Evolutionary conservation across 2,113 vertebrate species (phyloP).

Genomic region (Anarhynchus alexandrinus): DNA sequence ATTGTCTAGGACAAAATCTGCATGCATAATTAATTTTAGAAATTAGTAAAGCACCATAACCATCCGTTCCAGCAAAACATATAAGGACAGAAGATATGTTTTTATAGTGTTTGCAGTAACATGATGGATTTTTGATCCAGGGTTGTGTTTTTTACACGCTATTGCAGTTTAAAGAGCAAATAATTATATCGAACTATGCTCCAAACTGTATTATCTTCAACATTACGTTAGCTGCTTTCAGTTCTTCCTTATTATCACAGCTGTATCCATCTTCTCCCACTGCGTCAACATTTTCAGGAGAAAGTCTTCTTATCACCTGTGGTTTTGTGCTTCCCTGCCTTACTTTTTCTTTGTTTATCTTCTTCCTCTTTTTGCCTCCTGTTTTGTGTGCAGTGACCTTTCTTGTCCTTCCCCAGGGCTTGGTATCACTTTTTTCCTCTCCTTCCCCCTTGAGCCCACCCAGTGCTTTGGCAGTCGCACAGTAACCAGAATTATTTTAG

Average conservation of each 20-base stretch:
- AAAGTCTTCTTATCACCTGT: background rate
- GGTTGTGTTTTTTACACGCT: background rate
- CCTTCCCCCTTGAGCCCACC: background rate
- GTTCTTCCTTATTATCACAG: background rate
- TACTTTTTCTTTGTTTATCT: background rate
- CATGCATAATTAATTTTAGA: background rate
- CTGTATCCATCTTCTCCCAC: background rate
- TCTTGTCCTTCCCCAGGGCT: background rate
- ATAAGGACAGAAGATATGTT: background rate
- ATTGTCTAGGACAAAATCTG: background rate
- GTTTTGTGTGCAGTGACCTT: background rate
- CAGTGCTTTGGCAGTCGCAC: background rate
- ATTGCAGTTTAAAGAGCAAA: background rate
- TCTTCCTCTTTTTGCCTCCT: background rate
- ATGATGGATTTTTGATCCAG: background rate
- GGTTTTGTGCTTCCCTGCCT: background rate
- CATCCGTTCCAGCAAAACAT: background rate
- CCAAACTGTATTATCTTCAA: background rate
- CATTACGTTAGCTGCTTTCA: background rate
- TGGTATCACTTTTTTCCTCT: background rate
- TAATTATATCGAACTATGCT: background rate
- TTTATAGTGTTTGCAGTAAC: background rate
- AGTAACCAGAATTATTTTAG: background rate
- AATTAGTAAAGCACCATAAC: background rate
- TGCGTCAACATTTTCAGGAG: background rate